phyloP scores from a whole-genome alignment of 2,888 invertebrate species.

The Calephelis perditalis region DNA sequence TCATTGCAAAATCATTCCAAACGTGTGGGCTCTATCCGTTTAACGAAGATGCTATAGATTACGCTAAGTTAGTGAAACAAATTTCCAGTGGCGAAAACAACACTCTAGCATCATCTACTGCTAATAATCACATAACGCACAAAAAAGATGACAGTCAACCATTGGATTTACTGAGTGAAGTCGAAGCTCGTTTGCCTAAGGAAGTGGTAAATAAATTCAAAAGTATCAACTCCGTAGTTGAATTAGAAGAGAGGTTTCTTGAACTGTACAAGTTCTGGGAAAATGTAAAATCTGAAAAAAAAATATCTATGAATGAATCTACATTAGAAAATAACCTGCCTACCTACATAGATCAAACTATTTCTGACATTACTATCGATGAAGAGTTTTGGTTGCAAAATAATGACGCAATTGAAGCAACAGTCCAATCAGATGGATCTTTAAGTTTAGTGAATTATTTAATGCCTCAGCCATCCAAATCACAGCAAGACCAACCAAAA shows the following conservation, averaged over 20 bases:
- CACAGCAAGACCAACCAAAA: conserved; percentile 14
- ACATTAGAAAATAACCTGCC: background rate
- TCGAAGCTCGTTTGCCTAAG: background rate
- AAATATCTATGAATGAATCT: conserved; percentile 1
- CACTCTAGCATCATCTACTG: background rate
- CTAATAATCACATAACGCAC: background rate
- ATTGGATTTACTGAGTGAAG: background rate
- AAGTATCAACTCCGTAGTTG: conserved; percentile 11
- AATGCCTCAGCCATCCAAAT: conserved; percentile 13
- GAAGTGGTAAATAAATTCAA: conserved; percentile 6
- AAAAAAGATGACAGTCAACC: background rate
- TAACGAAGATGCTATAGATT: conserved; percentile 12
- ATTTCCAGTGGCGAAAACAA: conserved; percentile 1
- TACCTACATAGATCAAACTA: background rate
- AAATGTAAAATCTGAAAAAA: background rate
- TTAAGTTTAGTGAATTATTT: background rate
- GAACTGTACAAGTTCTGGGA: background rate
- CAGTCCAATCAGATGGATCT: background rate
- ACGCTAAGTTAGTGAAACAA: conserved; percentile 9
- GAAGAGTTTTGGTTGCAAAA: background rate
- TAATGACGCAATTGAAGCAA: conserved; percentile 3
- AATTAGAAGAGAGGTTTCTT: conserved; percentile 14
- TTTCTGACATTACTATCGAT: background rate
- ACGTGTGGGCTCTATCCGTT: conserved; percentile 10
- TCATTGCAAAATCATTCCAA: conserved; percentile 8